These are phyloP conservation scores for Drosophila ustulata DNA, from an alignment of 2,888 invertebrate species.

Conservation along the genomic window DNA sequence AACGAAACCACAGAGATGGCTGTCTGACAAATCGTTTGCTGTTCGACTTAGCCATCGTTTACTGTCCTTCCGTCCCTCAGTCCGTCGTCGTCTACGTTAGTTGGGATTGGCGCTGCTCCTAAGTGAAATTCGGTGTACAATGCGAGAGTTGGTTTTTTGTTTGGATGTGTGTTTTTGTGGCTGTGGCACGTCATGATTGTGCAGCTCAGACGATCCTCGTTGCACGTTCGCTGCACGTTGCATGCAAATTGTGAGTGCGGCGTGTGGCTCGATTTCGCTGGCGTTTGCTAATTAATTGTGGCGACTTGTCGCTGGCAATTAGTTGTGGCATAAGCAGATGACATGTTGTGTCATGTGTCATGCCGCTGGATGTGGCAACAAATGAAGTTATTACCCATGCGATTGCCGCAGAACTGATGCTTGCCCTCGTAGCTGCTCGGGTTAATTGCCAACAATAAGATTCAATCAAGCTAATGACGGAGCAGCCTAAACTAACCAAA, in stretches of 20 bases:
- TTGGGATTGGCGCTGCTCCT: conserved; percentile 50
- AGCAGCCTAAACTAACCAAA: conserved; percentile 49
- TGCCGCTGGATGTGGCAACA: conserved; percentile 42
- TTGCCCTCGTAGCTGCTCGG: conserved; percentile 68
- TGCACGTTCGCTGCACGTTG: conserved; percentile 14
- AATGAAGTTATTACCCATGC: conserved; percentile 70
- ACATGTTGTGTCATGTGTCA: conserved; percentile 76
- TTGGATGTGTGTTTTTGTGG: conserved; percentile 1
- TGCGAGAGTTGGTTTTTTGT: conserved; percentile 46
- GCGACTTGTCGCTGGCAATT: conserved; percentile 73
- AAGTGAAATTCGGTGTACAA: conserved; percentile 70
- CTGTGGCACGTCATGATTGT: conserved; percentile 9
- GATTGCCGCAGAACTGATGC: conserved; percentile 21
- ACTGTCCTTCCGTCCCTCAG: conserved; percentile 26
- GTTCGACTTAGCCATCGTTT: conserved; percentile 57
- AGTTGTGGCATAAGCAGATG: conserved; percentile 67
- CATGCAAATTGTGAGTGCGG: conserved; percentile 56
- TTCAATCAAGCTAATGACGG: conserved; percentile 80
- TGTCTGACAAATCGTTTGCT: conserved; percentile 75
- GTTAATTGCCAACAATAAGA: conserved; percentile 80
- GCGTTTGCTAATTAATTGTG: conserved; percentile 75
- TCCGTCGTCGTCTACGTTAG: conserved; percentile 23
- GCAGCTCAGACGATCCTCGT: conserved; percentile 12
- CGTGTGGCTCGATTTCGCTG: conserved; percentile 34
- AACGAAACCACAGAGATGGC: conserved; percentile 29